These are phyloP conservation scores for Parazoanthus swiftii DNA, from an alignment of 92 coral and sea anemone genomes.

Conservation along the genomic window DNA sequence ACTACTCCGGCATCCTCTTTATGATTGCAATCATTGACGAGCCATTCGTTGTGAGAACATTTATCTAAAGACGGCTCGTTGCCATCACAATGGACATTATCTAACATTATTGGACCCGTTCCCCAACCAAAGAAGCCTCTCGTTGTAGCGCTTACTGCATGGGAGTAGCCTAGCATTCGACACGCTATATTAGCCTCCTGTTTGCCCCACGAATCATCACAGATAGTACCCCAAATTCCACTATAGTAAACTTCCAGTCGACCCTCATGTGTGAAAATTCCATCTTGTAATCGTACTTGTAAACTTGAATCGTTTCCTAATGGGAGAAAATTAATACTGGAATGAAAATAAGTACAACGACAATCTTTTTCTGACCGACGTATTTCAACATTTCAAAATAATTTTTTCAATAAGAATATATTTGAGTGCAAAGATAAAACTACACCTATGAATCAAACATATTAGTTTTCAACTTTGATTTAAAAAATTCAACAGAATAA, in stretches of 20 bases:
- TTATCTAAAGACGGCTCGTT: not conserved
- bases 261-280: conserved; percentile 14
- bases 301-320: conserved; percentile 5
- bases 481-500: no score
- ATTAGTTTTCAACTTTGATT: no score
- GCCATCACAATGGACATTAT: not conserved
- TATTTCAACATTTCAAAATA: not conserved
- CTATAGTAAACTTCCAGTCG: conserved; percentile 13
- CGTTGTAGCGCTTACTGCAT: not conserved
- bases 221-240: conserved; percentile 28
- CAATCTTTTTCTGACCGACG: no score
- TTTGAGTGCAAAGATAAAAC: no score
- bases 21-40: not conserved
- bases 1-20: not conserved
- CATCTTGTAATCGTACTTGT: conserved; percentile 13
- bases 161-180: conserved; percentile 22
- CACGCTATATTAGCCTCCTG: conserved; percentile 20
- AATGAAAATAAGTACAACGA: no score
- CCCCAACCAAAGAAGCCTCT: not conserved
- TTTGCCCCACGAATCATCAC: not conserved
- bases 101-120: not conserved
- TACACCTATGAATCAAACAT: no score
- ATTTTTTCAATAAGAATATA: not conserved
- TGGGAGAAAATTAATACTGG: not conserved
- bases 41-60: not conserved